Base-by-base conservation (phyloP, 2,888 invertebrate species). In the Drepanosiphum platanoidis region DNA sequence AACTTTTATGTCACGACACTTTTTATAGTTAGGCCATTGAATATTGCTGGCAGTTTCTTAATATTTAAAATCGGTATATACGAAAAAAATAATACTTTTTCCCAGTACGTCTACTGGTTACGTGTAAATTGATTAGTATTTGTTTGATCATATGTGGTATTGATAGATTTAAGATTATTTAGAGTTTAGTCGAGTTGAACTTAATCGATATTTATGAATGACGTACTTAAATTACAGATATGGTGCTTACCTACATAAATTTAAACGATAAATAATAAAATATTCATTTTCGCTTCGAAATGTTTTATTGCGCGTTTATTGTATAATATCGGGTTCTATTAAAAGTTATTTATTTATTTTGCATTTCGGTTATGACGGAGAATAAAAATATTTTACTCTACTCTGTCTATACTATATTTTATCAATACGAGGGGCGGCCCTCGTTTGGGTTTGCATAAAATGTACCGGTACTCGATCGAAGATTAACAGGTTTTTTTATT, bases 401-500 rank as follows among this genome's bases (percentile, higher is more conserved):
- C 5, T 34, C 7, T 27, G 30, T 80, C 18, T 52, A 68, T 52
- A 70, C 39, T 52, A 80, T 80, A 81, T 81, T n/a, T 81, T 81
- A 81, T 81, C 36, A 71, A 36, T 58, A 70, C 7, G 58, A 70
- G 70, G 70, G 70, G n/a, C 9, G 27, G 15, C 34, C 3, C n/a
- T 46, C 79, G 52, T 80, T 52, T 27, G 34, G 70, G 27, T 58
- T 70, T 80, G 68, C 27, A 80, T 80, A 52, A 80, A 80, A 70
- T 30, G 70, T 80, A 66, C 32, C n/a, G 32, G n/a, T 46, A 46
- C 32, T 80, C 22, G 36, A 80, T 80, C 27, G 74, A 58, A 84
- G 75, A 84, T 84, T 84, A 84, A 75, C 84, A 68, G 77, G 64
- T 84, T 84, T 84, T 84, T 68, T 84, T 84, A 68, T 84, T 68